Percentiles rank a stretch among this genome's conserved stretches.
phyloP scores from a whole-genome alignment of 2,888 invertebrate genomes.

The Peribatodes rhomboidaria region DNA sequence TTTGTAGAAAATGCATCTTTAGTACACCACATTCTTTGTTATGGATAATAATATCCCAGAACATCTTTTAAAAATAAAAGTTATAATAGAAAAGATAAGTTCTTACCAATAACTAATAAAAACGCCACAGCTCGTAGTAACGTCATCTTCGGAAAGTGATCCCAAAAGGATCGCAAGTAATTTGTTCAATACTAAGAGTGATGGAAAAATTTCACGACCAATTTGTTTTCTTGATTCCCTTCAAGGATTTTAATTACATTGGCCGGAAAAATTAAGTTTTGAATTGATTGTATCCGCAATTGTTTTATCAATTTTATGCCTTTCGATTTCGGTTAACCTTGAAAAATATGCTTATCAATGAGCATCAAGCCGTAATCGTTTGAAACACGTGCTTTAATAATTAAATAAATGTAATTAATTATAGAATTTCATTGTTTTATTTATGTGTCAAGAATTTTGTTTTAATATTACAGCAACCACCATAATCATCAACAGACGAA shows the following conservation, averaged over 20 bases:
- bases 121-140: constrained; percentile 47
- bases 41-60: not conserved
- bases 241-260: constrained; percentile 47
- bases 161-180: constrained; percentile 59
- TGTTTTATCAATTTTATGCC: constrained; percentile 13
- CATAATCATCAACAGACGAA: too few species aligned
- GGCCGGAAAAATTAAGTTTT: constrained; percentile 11
- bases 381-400: not conserved
- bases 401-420: not conserved
- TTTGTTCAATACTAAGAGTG: constrained; percentile 46
- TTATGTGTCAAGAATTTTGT: too few species aligned
- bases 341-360: not conserved
- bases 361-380: not conserved
- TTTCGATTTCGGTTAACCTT: not conserved
- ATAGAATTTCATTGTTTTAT: not conserved
- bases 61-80: not conserved
- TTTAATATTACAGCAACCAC: too few species aligned
- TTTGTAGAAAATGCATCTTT: too few species aligned
- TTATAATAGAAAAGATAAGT: constrained; percentile 6
- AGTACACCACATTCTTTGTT: not conserved
- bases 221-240: constrained; percentile 54
- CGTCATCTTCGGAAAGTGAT: constrained; percentile 59
- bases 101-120: constrained; percentile 61
- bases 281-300: constrained; percentile 10
- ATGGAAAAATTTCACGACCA: constrained; percentile 60